Conservation (phyloP, 2,113 vertebrate species). For the Collichthys lucidus region DNA sequence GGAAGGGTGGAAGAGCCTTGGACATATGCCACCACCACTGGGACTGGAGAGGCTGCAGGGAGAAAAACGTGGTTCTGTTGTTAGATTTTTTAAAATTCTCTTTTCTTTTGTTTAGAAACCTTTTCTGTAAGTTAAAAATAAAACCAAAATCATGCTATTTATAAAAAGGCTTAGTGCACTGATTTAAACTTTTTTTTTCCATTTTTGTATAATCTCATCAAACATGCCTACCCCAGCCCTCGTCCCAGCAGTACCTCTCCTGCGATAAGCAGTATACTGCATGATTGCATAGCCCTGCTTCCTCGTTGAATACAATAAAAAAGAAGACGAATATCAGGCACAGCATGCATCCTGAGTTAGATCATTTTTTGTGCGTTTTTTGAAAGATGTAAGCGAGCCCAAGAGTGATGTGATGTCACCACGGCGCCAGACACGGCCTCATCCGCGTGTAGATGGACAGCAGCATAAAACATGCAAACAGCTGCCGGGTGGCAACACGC, state of each 20-base stretch:
- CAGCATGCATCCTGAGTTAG: not conserved
- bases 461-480: constrained; percentile 77
- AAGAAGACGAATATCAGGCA: not conserved
- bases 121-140: no score
- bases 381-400: not conserved
- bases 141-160: not conserved
- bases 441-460: constrained; percentile 48
- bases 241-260: no score
- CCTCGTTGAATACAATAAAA: not conserved
- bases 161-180: not conserved
- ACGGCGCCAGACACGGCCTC: constrained; percentile 61
- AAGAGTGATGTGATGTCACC: constrained; percentile 61
- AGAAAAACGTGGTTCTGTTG: not conserved
- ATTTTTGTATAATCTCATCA: not conserved
- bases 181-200: not conserved
- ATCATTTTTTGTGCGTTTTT: not conserved
- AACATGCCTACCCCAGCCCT: no score
- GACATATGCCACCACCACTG: constrained; percentile 77
- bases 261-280: not conserved
- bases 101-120: not conserved
- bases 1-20: constrained; percentile 42
- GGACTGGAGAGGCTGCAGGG: constrained; percentile 22
- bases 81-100: constrained; percentile 11
- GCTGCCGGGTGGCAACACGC: constrained; percentile 76
- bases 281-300: not conserved